Evolutionary conservation across 2,113 vertebrate genomes (phyloP).

Genomic region (Lepus timidus): DNA sequence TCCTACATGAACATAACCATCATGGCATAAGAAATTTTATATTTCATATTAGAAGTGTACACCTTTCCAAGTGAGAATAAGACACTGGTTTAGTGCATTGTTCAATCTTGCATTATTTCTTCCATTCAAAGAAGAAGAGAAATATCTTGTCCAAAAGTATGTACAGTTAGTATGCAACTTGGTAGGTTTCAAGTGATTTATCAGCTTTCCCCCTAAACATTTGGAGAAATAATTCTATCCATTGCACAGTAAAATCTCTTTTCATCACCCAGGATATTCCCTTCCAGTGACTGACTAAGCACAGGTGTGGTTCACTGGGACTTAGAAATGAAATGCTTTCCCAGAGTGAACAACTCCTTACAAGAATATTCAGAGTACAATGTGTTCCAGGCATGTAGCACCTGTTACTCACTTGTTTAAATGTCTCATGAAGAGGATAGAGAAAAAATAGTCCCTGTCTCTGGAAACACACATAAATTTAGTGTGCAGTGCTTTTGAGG

Average conservation of each 20-base stretch:
- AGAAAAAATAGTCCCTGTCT: constrained; percentile 82
- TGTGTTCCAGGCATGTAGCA: constrained; percentile 77
- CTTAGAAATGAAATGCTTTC: constrained; percentile 75
- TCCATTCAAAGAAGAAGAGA: background rate
- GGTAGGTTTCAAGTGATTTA: background rate
- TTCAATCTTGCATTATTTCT: background rate
- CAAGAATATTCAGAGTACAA: constrained; percentile 77
- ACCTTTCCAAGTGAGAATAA: background rate
- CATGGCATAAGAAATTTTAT: background rate
- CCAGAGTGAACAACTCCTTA: constrained; percentile 73
- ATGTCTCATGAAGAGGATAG: constrained; percentile 77
- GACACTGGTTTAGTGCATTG: background rate
- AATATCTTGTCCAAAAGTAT: background rate
- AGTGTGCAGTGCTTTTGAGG: constrained; percentile 74
- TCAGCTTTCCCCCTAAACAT: background rate
- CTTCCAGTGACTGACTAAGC: constrained; percentile 56
- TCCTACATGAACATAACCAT: background rate
- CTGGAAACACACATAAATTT: constrained; percentile 82
- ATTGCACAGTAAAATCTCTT: background rate
- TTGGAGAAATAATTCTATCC: constrained; percentile 31
- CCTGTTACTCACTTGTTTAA: constrained; percentile 80
- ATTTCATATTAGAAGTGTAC: background rate
- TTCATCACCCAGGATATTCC: background rate
- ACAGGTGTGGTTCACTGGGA: constrained; percentile 56
- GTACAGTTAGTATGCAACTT: background rate